Conservation (phyloP, 2,797 vertebrate species). For the Petrocephalus schoutedeni region DNA sequence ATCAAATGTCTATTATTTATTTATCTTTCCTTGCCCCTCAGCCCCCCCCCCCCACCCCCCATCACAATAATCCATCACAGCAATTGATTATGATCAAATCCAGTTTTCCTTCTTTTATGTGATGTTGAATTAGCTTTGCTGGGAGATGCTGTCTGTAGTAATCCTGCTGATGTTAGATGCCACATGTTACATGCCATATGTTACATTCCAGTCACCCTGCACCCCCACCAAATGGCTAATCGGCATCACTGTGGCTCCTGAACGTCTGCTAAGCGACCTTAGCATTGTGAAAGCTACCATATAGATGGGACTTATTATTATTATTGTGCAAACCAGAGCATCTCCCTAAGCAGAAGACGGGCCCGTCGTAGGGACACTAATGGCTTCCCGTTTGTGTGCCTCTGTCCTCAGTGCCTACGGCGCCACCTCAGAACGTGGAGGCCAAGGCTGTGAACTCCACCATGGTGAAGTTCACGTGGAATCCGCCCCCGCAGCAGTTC, state of each 20-base stretch:
- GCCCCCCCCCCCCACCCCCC: no score
- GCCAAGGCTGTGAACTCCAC: slow-evolving; percentile 81
- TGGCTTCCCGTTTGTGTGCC: not conserved
- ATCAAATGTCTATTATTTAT: not conserved
- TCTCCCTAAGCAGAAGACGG: not conserved
- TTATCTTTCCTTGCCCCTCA: not conserved
- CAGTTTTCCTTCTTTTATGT: not conserved
- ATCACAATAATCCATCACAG: not conserved
- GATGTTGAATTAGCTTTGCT: not conserved
- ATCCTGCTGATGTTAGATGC: not conserved
- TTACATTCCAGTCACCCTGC: not conserved
- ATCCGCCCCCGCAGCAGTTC: slow-evolving; percentile 89
- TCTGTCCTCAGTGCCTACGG: slow-evolving; percentile 76
- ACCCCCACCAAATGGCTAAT: not conserved
- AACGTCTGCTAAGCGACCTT: not conserved
- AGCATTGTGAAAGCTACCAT: no score
- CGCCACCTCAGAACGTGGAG: slow-evolving; percentile 84
- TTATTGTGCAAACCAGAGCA: not conserved
- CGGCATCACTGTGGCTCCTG: not conserved
- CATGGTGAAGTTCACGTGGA: slow-evolving; percentile 84
- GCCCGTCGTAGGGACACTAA: not conserved
- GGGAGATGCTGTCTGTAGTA: not conserved
- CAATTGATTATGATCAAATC: not conserved
- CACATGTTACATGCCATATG: no score
- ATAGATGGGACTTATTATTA: no score